Percentiles rank a stretch among this genome's conserved stretches.
phyloP scores from a whole-genome alignment of 2,113 vertebrate species.

The Dasypus novemcinctus region DNA sequence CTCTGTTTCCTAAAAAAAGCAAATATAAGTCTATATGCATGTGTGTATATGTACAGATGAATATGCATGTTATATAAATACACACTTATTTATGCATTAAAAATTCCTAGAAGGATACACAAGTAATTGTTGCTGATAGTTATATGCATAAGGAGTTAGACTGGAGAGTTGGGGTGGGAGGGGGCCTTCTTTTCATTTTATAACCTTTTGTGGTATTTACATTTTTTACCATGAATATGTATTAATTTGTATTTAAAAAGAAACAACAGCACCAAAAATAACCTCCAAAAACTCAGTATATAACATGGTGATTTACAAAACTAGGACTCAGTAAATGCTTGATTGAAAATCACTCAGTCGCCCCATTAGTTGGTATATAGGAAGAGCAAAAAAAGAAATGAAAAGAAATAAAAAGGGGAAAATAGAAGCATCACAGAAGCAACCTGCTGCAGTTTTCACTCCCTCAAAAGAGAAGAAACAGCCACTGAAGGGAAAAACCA shows the following conservation, averaged over 20 bases:
- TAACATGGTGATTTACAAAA: not conserved
- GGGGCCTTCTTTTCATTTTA: not conserved
- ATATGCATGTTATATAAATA: not conserved
- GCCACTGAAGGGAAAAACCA: not conserved
- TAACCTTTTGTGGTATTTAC: not conserved
- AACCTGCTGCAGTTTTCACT: not conserved
- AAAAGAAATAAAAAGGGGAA: not conserved
- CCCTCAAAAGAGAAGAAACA: not conserved
- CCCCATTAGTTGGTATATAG: not conserved
- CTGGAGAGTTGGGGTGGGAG: not conserved
- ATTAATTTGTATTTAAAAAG: conserved; percentile 25
- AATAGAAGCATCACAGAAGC: not conserved
- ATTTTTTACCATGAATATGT: conserved; percentile 23
- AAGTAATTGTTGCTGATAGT: conserved; percentile 14
- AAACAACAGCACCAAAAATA: not conserved
- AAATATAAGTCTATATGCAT: not conserved
- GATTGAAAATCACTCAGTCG: not conserved
- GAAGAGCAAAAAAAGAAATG: not conserved
- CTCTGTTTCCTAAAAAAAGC: not conserved
- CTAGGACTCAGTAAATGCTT: conserved; percentile 9
- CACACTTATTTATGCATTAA: not conserved
- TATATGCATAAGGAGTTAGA: not conserved
- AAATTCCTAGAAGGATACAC: not conserved
- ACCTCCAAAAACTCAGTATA: not conserved
- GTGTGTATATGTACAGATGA: not conserved